phyloP scores from a whole-genome alignment of 2,113 vertebrate species.

The Dromaius novaehollandiae region DNA sequence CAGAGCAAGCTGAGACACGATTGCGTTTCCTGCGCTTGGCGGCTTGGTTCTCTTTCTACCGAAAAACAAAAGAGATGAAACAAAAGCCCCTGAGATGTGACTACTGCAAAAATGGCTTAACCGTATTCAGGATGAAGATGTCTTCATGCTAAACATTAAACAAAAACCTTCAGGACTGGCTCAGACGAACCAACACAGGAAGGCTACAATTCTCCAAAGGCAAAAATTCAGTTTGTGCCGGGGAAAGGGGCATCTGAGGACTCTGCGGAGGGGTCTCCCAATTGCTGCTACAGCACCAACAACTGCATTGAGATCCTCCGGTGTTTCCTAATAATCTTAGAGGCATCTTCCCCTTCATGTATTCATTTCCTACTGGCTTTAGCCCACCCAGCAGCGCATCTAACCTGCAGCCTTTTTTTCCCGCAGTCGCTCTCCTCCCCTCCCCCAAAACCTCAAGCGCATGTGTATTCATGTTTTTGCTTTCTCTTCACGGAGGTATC shows the following conservation, averaged over 20 bases:
- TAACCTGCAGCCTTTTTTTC: slow-evolving; percentile 55
- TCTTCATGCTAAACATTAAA: not conserved
- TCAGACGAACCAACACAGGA: not conserved
- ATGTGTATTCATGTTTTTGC: slow-evolving; percentile 79
- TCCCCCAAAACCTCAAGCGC: slow-evolving; percentile 47
- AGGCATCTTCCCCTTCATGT: slow-evolving; percentile 14
- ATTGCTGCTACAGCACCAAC: not conserved
- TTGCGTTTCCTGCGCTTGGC: not conserved
- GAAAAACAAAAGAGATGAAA: not conserved
- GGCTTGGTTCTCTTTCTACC: not conserved
- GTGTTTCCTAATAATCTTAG: slow-evolving; percentile 24
- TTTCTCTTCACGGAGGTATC: slow-evolving; percentile 80
- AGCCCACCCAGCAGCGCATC: slow-evolving; percentile 67
- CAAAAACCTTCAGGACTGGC: not conserved
- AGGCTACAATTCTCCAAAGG: not conserved
- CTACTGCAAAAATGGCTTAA: not conserved
- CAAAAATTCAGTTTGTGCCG: not conserved
- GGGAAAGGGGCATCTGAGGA: not conserved
- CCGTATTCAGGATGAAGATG: not conserved
- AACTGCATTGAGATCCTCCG: not conserved
- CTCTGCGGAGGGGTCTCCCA: not conserved
- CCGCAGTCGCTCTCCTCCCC: not conserved
- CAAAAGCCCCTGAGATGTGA: not conserved
- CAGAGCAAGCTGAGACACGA: not conserved
- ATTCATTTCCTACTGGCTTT: slow-evolving; percentile 54